Evolutionary conservation across 2,113 vertebrate species (phyloP).

Genomic region (Hippocampus mohnikei): DNA sequence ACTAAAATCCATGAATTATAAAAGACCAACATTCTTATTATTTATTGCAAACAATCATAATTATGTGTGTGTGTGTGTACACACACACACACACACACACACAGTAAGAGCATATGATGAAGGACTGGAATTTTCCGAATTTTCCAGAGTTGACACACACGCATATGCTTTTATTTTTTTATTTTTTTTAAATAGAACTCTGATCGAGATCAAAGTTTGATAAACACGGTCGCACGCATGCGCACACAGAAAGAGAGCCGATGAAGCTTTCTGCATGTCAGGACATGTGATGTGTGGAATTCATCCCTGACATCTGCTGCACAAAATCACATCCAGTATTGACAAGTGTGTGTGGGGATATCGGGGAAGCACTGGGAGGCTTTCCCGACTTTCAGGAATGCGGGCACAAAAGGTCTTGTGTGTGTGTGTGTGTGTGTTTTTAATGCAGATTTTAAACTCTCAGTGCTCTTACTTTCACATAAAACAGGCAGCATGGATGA

Average conservation of each 20-base stretch:
- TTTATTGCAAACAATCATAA: not conserved
- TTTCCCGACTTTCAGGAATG: constrained; percentile 9
- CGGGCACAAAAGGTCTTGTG: constrained; percentile 4
- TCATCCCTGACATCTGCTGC: constrained; percentile 46
- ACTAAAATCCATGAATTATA: too few relatives aligned
- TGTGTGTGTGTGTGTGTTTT: not conserved
- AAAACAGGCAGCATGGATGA: not conserved
- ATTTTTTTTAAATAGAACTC: constrained; percentile 7
- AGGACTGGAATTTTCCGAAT: not conserved
- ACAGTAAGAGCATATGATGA: not conserved
- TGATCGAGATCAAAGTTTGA: constrained; percentile 6
- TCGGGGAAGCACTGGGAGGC: constrained; percentile 39
- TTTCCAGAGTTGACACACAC: not conserved
- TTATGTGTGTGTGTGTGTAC: not conserved
- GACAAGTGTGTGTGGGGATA: constrained; percentile 33
- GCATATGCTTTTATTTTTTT: constrained; percentile 10
- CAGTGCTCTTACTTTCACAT: constrained; percentile 7
- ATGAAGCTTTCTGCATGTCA: constrained; percentile 27
- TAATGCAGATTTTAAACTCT: constrained; percentile 9
- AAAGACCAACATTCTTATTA: too few relatives aligned
- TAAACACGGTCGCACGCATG: not conserved
- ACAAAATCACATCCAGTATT: constrained; percentile 44
- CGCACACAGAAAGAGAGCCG: constrained; percentile 8
- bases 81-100: not conserved
- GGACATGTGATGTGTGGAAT: constrained; percentile 32